phyloP scores from a whole-genome alignment of 1,140 invertebrate genomes.

The Penaeus japonicus region DNA sequence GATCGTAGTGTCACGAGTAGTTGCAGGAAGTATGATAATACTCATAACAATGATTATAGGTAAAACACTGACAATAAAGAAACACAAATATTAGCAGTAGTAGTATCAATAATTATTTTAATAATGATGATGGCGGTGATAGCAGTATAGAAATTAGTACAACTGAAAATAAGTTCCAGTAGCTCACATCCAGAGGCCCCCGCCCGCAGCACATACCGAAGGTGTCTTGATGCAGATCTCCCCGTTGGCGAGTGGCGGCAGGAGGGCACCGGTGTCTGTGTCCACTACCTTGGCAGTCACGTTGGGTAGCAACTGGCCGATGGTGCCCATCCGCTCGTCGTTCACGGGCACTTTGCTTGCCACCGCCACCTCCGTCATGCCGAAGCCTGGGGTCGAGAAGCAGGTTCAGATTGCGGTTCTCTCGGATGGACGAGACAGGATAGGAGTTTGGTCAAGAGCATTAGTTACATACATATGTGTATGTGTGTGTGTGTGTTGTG shows the following conservation, averaged over 20 bases:
- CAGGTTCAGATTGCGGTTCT: neutral
- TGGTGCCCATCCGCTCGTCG: conserved; percentile 13
- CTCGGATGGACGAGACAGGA: no score
- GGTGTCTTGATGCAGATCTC: conserved; percentile 35
- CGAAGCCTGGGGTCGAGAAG: conserved; percentile 18
- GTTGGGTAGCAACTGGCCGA: conserved; percentile 10
- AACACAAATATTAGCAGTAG: no score
- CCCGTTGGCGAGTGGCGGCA: neutral
- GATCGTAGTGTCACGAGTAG: neutral
- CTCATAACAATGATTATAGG: no score
- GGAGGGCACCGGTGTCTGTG: neutral
- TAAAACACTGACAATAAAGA: no score
- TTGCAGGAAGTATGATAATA: no score
- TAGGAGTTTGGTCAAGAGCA: no score
- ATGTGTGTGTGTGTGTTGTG: no score
- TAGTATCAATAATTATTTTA: no score
- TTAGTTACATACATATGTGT: no score
- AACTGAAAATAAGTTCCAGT: no score
- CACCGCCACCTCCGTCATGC: conserved; percentile 20
- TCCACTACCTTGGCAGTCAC: conserved; percentile 16
- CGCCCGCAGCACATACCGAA: neutral
- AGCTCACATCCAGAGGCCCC: neutral
- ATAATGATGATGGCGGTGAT: no score
- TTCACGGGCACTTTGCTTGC: conserved; percentile 18
- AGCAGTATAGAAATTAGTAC: no score